Percentiles rank a stretch among this genome's conserved stretches.
Conservation (phyloP, 2,888 invertebrate species). For the Drosophila suboccidentalis region DNA sequence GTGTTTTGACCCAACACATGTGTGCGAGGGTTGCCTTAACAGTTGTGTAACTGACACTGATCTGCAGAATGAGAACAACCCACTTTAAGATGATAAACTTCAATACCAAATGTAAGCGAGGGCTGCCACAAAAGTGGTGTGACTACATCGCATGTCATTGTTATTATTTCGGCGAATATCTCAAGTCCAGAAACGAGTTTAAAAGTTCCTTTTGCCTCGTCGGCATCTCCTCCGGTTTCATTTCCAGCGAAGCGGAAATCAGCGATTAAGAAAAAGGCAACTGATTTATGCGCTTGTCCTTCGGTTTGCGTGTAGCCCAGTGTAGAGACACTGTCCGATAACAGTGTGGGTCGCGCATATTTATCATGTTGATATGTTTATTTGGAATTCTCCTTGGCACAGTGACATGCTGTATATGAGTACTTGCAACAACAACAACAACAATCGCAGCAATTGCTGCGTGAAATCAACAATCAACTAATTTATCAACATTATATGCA, state of each 20-base stretch:
- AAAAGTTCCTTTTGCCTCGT: background rate
- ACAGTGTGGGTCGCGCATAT: conserved; percentile 61
- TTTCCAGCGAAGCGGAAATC: conserved; percentile 78
- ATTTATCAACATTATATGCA: conserved; percentile 72
- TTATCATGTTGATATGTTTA: conserved; percentile 77
- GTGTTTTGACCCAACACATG: too few species aligned
- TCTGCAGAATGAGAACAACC: background rate
- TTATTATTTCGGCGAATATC: background rate
- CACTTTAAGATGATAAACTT: background rate
- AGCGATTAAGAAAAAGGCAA: conserved; percentile 66
- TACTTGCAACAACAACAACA: conserved; percentile 28
- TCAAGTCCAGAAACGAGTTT: conserved; percentile 47
- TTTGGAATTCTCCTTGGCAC: conserved; percentile 57
- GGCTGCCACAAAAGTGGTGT: conserved; percentile 30
- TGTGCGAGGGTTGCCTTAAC: too few species aligned
- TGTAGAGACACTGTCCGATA: conserved; percentile 52
- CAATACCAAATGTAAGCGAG: conserved; percentile 46
- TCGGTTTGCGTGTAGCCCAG: conserved; percentile 67
- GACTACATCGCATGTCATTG: background rate
- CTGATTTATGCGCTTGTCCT: conserved; percentile 78
- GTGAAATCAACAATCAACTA: conserved; percentile 62
- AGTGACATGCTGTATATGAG: conserved; percentile 47
- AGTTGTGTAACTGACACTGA: too few species aligned
- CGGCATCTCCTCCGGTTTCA: conserved; percentile 29
- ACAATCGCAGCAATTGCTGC: conserved; percentile 55